Evolutionary conservation across 2,888 invertebrate genomes (phyloP), one percentile per base, ranked within the genome.

Genomic region (Automeris io): DNA sequence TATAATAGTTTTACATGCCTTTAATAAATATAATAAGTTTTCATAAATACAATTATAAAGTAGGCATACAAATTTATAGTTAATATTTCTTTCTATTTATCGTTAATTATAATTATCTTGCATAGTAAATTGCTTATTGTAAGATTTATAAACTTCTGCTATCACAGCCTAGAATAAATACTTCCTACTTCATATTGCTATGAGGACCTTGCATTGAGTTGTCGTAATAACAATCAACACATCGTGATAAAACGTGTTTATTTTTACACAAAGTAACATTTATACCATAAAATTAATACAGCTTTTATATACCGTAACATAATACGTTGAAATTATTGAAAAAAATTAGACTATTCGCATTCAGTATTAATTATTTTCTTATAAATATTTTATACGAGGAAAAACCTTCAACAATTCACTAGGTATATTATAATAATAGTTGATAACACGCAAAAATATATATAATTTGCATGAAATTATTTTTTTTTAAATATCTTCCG

Each of bases 141-240:
- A 54, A 64, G 68, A 73, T 66, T 64, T 63, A 72, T 66, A 57
- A 58, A 57, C 57, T 57, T 54, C 46, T 37, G 39, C 43, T 54
- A 57, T 60, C 40, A 41, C 49, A 65, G 61, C 78, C 80, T 82
- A 80, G 78, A 54, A 47, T 63, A 48, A 49, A 57, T 58, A 76
- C 78, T 82, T 82, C 82, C 81, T 81, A 66, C 56, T 78, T 68
- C 69, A 75, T 70, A 72, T 66, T 72, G 71, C 70, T 68, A 58
- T 54, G 49, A 61, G 61, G 75, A 71, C 79, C 77, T 80, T 78
- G 76, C 61, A 61, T 61, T 68, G 62, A 67, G 55, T 65, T 66
- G 62, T 63, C 62, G 61, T 59, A 65, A 69, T 66, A 19, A 35
- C 35, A 18, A 32, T 18, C 19, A 38, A 19, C 24, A 38, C 25